Percentiles rank a stretch among this genome's conserved stretches.
These are phyloP conservation scores for Proisotoma minuta DNA, from an alignment of 2,888 invertebrate genomes.

Conservation along the genomic window DNA sequence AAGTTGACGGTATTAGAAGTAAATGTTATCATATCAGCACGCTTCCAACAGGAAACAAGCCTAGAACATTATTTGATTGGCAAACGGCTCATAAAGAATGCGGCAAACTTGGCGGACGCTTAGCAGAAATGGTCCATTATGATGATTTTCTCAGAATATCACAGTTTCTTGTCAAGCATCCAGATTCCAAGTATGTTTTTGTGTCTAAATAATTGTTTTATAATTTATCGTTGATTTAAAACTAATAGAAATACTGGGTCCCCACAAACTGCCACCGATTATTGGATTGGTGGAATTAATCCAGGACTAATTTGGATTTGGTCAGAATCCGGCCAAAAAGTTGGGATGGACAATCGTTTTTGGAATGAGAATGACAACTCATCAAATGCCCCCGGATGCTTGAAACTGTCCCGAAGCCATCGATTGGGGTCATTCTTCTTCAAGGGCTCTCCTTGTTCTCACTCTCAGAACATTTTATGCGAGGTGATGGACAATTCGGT, in stretches of 20 bases:
- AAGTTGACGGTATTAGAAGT: slow-evolving; percentile 41
- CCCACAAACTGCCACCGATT: slow-evolving; percentile 32
- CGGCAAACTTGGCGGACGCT: slow-evolving; percentile 35
- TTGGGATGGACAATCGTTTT: slow-evolving; percentile 41
- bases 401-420: slow-evolving; percentile 41
- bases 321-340: slow-evolving; percentile 46
- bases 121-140: slow-evolving; percentile 42
- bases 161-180: slow-evolving; percentile 36
- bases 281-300: slow-evolving; percentile 46
- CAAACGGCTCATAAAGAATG: slow-evolving; percentile 44
- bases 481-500: slow-evolving; percentile 45
- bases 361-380: slow-evolving; percentile 47
- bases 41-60: slow-evolving; percentile 14
- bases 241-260: background rate
- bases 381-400: slow-evolving; percentile 41
- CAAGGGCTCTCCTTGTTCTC: slow-evolving; percentile 40
- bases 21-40: slow-evolving; percentile 45
- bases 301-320: slow-evolving; percentile 47
- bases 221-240: background rate
- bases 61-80: slow-evolving; percentile 36
- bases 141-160: slow-evolving; percentile 42
- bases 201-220: background rate
- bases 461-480: slow-evolving; percentile 42
- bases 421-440: slow-evolving; percentile 40
- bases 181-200: slow-evolving; percentile 22